Conservation (phyloP, 2,888 invertebrate species). For the Bibio marci region DNA sequence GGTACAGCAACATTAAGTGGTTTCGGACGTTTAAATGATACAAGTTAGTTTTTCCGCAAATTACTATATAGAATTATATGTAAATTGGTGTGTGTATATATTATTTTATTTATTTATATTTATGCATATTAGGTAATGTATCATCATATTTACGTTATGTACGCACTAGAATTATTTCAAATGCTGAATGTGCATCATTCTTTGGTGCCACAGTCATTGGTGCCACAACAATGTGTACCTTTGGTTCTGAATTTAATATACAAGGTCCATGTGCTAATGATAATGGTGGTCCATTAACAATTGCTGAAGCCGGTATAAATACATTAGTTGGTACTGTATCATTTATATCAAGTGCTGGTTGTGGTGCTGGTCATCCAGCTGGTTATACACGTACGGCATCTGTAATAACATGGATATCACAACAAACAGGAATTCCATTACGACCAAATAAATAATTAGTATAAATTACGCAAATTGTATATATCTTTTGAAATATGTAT, state of each 20-base stretch:
- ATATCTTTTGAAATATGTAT: too few species aligned
- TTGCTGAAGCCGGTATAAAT: slow-evolving; percentile 4
- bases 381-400: slow-evolving; percentile 9
- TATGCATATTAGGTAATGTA: background rate
- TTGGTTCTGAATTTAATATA: slow-evolving; percentile 5
- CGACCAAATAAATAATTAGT: background rate
- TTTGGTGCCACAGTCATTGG: slow-evolving; percentile 9
- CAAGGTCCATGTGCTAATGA: slow-evolving; percentile 11
- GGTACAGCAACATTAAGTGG: slow-evolving; percentile 21
- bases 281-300: slow-evolving; percentile 11
- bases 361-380: slow-evolving; percentile 9
- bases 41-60: slow-evolving; percentile 9
- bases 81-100: too few species aligned
- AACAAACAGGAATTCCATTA: slow-evolving; percentile 8
- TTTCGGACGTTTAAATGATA: slow-evolving; percentile 23
- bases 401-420: slow-evolving; percentile 10
- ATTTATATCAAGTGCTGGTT: slow-evolving; percentile 10
- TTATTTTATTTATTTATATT: too few species aligned
- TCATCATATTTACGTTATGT: slow-evolving; percentile 2
- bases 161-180: slow-evolving; percentile 7
- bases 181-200: slow-evolving; percentile 7
- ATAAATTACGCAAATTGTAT: too few species aligned
- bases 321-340: slow-evolving; percentile 11
- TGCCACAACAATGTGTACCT: slow-evolving; percentile 9
- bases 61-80: too few species aligned